phyloP scores from a whole-genome alignment of 23 tunicate genomes.

The Clavelina lepadiformis region DNA sequence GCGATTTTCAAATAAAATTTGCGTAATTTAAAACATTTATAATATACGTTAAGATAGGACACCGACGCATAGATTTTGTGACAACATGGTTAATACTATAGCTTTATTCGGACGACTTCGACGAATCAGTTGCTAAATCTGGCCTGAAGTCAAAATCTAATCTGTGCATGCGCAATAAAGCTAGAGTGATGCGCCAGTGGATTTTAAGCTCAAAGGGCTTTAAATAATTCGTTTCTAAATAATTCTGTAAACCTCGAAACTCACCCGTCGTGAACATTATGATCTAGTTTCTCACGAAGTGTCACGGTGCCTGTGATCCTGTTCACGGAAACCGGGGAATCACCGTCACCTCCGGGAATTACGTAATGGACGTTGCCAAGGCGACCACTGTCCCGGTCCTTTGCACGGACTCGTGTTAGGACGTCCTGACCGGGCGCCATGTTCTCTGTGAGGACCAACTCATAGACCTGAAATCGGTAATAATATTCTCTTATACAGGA shows the following conservation, averaged over 20 bases:
- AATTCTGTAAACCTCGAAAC: not conserved
- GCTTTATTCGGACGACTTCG: too few species aligned
- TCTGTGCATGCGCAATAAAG: too few species aligned
- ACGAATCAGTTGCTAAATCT: too few species aligned
- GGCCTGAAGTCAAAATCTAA: too few species aligned
- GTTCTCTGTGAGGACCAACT: slow-evolving; percentile 10
- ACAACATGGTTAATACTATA: too few species aligned
- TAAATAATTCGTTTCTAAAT: not conserved
- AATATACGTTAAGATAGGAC: too few species aligned
- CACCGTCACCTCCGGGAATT: not conserved
- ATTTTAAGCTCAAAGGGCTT: not conserved
- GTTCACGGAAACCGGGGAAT: slow-evolving; percentile 30
- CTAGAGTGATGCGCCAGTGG: too few species aligned
- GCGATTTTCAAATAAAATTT: too few species aligned
- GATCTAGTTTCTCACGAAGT: slow-evolving; percentile 50
- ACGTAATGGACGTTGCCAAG: slow-evolving; percentile 26
- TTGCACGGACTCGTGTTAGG: slow-evolving; percentile 24
- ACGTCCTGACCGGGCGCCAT: slow-evolving; percentile 28
- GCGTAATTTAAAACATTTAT: too few species aligned
- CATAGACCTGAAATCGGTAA: slow-evolving; percentile 22
- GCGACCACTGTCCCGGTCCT: slow-evolving; percentile 35
- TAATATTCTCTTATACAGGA: too few species aligned
- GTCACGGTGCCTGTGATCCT: slow-evolving; percentile 46
- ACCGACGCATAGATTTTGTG: too few species aligned
- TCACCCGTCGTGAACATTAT: slow-evolving; percentile 69